phyloP scores from a whole-genome alignment of 2,888 invertebrate genomes.

The Lacanobia oleracea region DNA sequence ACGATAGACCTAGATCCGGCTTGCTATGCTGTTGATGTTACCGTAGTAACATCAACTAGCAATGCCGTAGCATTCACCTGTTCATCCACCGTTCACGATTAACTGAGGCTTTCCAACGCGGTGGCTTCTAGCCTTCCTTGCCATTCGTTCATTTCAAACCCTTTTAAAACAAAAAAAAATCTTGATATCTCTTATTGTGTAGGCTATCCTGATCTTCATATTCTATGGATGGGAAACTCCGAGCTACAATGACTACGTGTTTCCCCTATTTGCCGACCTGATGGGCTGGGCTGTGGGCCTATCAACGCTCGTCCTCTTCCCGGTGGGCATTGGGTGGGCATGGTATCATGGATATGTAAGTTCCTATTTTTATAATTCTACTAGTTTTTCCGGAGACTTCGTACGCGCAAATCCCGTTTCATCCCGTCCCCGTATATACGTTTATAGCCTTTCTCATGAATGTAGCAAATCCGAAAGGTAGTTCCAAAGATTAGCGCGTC shows the following conservation, averaged over 20 bases:
- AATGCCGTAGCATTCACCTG: no score
- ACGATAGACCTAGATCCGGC: no score
- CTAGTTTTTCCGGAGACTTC: no score
- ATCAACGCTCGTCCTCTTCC: slow-evolving; percentile 93
- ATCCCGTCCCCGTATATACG: no score
- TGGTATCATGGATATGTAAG: slow-evolving; percentile 84
- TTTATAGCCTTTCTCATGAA: no score
- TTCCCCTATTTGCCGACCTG: slow-evolving; percentile 93
- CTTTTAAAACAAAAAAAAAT: no score
- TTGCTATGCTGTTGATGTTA: no score
- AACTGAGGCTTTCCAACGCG: neutral
- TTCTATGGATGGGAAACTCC: slow-evolving; percentile 92
- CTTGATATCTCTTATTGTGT: slow-evolving; percentile 31
- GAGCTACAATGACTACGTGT: slow-evolving; percentile 92
- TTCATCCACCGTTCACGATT: no score
- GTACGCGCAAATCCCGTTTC: no score
- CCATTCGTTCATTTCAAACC: neutral
- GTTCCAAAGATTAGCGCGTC: no score
- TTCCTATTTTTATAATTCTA: slow-evolving; percentile 42
- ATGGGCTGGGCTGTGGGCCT: slow-evolving; percentile 94
- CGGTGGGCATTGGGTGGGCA: slow-evolving; percentile 90
- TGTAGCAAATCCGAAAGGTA: no score
- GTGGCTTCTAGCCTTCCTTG: neutral
- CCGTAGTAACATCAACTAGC: no score
- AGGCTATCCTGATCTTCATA: slow-evolving; percentile 94